Conservation (phyloP, 2,113 vertebrate genomes). For the Atrichornis clamosus region DNA sequence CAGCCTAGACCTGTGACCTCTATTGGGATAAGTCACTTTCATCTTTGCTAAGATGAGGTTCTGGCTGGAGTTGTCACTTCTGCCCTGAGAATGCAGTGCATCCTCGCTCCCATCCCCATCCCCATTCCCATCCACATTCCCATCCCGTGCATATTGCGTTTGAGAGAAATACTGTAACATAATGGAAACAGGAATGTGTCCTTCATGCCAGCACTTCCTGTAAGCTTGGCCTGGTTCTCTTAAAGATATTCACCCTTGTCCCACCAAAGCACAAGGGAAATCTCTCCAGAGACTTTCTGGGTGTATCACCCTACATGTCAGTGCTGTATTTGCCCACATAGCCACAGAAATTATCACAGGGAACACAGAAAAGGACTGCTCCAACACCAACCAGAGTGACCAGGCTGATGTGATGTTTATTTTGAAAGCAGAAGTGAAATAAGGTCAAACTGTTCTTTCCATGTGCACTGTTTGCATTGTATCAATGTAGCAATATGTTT, state of each 20-base stretch:
- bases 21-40: not conserved
- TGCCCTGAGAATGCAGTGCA: not conserved
- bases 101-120: too few species aligned
- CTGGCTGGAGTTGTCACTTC: not conserved
- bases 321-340: not conserved
- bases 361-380: not conserved
- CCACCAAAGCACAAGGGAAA: not conserved
- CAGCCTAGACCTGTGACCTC: not conserved
- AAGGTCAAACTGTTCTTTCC: not conserved
- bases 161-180: not conserved
- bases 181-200: not conserved
- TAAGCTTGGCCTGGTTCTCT: not conserved
- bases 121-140: too few species aligned
- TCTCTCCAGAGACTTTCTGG: not conserved
- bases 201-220: accelerated
- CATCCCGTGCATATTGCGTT: not conserved
- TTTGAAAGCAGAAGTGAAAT: not conserved
- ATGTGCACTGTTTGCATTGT: not conserved
- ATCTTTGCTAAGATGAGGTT: not conserved
- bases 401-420: not conserved
- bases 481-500: not conserved
- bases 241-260: not conserved
- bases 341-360: accelerated
- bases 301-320: accelerated
- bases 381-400: not conserved